Conservation (phyloP, 2,113 vertebrate genomes). For the Zonotrichia leucophrys region DNA sequence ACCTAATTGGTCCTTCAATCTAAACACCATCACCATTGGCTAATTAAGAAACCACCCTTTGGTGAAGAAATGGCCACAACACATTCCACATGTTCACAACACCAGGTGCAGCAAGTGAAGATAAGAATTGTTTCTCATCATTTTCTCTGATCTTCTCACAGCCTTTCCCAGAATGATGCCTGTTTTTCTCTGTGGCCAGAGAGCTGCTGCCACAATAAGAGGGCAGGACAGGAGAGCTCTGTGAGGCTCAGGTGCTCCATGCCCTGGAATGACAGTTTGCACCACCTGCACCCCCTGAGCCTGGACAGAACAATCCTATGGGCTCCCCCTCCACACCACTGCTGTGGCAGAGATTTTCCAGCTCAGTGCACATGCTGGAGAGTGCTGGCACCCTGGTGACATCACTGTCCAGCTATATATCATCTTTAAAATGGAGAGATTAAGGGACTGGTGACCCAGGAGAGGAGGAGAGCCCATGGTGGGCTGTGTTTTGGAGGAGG, state of each 20-base stretch:
- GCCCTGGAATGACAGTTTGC: background rate
- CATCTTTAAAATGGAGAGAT: background rate
- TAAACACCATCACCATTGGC: background rate
- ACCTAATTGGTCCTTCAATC: background rate
- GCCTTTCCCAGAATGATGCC: background rate
- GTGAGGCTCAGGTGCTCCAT: background rate
- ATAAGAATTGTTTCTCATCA: background rate
- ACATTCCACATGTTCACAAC: background rate
- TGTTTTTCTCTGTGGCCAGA: background rate
- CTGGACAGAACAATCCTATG: background rate
- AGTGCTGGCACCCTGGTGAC: background rate
- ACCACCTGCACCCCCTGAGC: fast-evolving
- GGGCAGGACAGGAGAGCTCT: background rate
- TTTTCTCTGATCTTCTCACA: background rate
- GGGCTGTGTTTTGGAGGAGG: background rate
- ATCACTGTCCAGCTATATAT: background rate
- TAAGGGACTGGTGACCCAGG: background rate
- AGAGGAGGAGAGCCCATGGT: background rate
- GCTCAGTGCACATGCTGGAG: background rate
- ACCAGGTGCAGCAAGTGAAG: background rate
- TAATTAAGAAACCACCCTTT: background rate
- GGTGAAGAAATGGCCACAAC: background rate
- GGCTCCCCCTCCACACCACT: background rate
- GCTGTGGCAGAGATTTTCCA: background rate
- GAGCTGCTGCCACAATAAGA: background rate